These are phyloP conservation scores for Hydrolagus colliei DNA, from an alignment of 2,797 vertebrate genomes.

Conservation along the genomic window DNA sequence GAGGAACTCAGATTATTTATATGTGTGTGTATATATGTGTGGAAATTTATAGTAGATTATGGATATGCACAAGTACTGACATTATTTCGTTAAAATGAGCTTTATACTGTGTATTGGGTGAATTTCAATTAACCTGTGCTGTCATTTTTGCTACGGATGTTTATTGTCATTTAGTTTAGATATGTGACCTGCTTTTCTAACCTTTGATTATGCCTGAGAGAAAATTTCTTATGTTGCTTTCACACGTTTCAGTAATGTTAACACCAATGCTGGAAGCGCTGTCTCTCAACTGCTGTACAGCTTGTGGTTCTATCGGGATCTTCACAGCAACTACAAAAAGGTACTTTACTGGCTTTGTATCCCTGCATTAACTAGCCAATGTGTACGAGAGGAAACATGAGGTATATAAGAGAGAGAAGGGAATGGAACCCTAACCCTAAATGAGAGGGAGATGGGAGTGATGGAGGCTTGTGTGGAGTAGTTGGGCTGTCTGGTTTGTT, in stretches of 20 bases:
- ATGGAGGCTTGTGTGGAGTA: neutral
- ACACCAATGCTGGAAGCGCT: constrained; percentile 62
- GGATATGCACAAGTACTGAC: too few species aligned
- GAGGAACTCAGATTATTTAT: neutral
- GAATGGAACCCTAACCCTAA: neutral
- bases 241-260: constrained; percentile 45
- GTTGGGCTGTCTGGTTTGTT: constrained; percentile 15
- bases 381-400: neutral
- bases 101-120: neutral
- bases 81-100: too few species aligned
- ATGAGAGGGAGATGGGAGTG: neutral
- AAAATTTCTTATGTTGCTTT: neutral
- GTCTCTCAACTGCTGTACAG: constrained; percentile 72
- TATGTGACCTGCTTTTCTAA: too few species aligned
- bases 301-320: constrained; percentile 72
- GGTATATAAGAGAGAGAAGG: neutral
- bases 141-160: neutral
- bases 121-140: neutral
- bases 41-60: neutral
- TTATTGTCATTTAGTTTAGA: too few species aligned
- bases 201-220: too few species aligned
- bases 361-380: neutral
- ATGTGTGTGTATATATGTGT: neutral
- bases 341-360: constrained; percentile 49
- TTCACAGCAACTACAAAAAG: constrained; percentile 70